These are phyloP conservation scores for Hystrix brachyura DNA, from an alignment of 2,113 vertebrate genomes.

Conservation along the genomic window DNA sequence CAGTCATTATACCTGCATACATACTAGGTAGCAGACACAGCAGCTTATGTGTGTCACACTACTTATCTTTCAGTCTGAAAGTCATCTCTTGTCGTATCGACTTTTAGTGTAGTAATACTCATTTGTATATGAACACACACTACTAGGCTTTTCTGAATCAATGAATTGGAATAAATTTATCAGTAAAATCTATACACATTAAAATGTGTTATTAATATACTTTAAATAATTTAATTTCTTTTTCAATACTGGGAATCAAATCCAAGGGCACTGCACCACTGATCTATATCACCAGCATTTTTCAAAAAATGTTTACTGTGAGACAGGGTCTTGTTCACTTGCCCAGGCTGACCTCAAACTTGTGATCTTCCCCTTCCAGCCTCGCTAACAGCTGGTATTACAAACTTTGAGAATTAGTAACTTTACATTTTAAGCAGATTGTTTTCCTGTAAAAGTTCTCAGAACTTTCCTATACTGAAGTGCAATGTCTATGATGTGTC, in stretches of 20 bases:
- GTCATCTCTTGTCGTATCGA: neutral
- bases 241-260: neutral
- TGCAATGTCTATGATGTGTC: neutral
- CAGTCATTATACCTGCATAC: accelerated
- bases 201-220: neutral
- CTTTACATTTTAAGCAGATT: neutral
- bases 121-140: neutral
- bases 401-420: neutral
- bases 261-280: neutral
- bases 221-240: neutral
- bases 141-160: neutral
- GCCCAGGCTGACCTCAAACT: neutral
- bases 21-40: accelerated
- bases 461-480: neutral
- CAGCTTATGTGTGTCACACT: accelerated
- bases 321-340: neutral
- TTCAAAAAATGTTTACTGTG: neutral
- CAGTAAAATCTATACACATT: neutral
- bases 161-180: neutral
- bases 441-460: neutral
- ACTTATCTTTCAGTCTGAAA: neutral
- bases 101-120: neutral
- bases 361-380: neutral
- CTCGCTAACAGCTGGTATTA: neutral
- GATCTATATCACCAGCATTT: neutral